Evolutionary conservation across 2,797 vertebrate genomes (phyloP).

Genomic region (Steatocranus sp.): DNA sequence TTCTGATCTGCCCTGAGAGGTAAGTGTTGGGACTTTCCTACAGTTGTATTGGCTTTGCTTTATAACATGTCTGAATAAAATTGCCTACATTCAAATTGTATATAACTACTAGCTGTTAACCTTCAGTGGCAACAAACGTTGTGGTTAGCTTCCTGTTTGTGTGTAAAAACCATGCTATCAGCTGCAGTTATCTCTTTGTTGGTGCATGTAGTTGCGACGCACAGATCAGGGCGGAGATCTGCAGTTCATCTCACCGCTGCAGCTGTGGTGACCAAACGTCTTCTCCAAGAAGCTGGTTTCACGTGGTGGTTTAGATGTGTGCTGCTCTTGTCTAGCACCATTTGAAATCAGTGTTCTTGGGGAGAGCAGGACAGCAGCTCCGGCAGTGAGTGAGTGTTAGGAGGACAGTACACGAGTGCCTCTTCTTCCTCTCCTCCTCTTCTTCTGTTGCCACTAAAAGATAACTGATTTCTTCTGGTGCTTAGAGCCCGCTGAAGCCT

Average conservation of each 20-base stretch:
- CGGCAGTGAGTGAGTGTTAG: conserved; percentile 2
- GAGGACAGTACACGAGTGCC: not conserved
- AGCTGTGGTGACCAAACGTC: conserved; percentile 44
- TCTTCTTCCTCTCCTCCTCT: not conserved
- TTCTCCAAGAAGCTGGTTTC: conserved; percentile 99
- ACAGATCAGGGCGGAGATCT: not conserved
- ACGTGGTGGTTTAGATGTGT: conserved; percentile 99
- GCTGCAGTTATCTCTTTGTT: not conserved
- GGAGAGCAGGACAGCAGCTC: conserved; percentile 78
- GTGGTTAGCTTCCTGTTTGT: not conserved
- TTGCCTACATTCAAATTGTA: fast-evolving
- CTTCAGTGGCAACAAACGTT: not conserved
- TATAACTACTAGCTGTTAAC: not conserved
- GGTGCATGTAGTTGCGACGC: not conserved
- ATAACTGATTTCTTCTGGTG: conserved; percentile 99
- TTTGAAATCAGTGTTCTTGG: conserved; percentile 99
- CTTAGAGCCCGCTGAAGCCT: conserved; percentile 88
- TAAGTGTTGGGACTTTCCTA: not conserved
- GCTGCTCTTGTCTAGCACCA: conserved; percentile 97
- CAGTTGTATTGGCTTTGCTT: not conserved
- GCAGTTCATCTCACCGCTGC: conserved; percentile 20
- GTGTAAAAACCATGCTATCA: not conserved
- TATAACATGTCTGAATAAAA: not conserved
- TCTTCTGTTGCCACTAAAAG: conserved; percentile 82
- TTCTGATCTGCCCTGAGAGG: not conserved